Conservation (phyloP, 2,797 vertebrate species). For the Scolopax rusticola region DNA sequence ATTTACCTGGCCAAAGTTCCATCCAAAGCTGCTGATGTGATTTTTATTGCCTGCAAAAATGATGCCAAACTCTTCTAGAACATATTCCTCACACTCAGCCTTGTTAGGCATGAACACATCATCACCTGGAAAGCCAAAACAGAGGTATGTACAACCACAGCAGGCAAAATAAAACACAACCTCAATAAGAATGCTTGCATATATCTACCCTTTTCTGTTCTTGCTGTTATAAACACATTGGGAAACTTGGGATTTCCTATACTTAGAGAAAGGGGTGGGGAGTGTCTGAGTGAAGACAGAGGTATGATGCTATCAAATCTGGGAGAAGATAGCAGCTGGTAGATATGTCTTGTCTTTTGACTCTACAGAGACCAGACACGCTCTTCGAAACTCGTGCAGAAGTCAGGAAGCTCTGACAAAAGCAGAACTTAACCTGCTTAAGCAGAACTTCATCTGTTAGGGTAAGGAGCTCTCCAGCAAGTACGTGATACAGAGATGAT, state of each 20-base stretch:
- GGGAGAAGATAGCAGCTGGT: not conserved
- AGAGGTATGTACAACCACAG: not conserved
- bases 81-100: constrained; percentile 78
- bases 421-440: not conserved
- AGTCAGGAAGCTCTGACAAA: not conserved
- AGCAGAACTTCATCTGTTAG: not conserved
- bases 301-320: not conserved
- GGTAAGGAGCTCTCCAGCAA: not conserved
- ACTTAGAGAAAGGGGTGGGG: not conserved
- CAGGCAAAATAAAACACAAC: not conserved
- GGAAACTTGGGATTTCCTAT: not conserved
- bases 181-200: not conserved
- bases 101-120: constrained; percentile 77
- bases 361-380: not conserved
- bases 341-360: not conserved
- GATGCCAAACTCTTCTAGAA: constrained; percentile 81
- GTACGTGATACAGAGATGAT: not conserved
- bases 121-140: constrained; percentile 74
- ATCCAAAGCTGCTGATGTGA: constrained; percentile 72
- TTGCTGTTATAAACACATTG: not conserved
- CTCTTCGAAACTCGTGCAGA: not conserved
- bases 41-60: constrained; percentile 76
- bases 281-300: not conserved
- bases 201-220: not conserved
- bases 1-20: constrained; percentile 85